Evolutionary conservation across 2,113 vertebrate genomes (phyloP).

Genomic region (Nematolebias whitei): DNA sequence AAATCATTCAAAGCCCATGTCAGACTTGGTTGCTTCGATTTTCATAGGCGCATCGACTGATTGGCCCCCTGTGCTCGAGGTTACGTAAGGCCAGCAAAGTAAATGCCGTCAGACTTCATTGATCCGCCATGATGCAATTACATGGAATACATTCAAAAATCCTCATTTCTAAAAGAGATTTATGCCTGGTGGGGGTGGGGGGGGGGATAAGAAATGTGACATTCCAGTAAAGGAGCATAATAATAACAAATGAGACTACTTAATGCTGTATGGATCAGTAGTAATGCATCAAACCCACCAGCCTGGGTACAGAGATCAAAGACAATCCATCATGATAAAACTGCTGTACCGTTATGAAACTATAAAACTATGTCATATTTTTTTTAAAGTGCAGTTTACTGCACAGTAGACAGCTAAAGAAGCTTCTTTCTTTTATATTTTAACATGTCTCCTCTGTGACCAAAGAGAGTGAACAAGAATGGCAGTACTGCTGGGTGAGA

Average conservation of each 20-base stretch:
- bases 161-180: constrained; percentile 28
- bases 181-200: not conserved
- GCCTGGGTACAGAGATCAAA: not conserved
- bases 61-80: constrained; percentile 43
- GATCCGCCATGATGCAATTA: constrained; percentile 33
- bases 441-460: constrained; percentile 11
- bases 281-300: constrained; percentile 1
- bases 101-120: constrained; percentile 27
- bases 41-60: constrained; percentile 25
- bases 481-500: no score
- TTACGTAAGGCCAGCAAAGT: constrained; percentile 46
- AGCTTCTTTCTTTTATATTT: constrained; percentile 27
- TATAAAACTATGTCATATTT: not conserved
- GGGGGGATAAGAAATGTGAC: not conserved
- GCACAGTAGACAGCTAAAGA: constrained; percentile 29
- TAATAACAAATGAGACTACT: constrained; percentile 20
- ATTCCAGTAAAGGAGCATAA: constrained; percentile 22
- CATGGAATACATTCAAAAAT: constrained; percentile 18
- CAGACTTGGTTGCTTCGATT: constrained; percentile 50
- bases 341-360: constrained; percentile 5
- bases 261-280: constrained; percentile 3
- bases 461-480: no score
- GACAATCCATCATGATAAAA: constrained; percentile 4
- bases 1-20: constrained; percentile 33
- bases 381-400: constrained; percentile 25